Percentiles rank a stretch among this genome's conserved stretches.
phyloP scores from a whole-genome alignment of 2,797 vertebrate genomes.

The Enteromius anoplus region DNA sequence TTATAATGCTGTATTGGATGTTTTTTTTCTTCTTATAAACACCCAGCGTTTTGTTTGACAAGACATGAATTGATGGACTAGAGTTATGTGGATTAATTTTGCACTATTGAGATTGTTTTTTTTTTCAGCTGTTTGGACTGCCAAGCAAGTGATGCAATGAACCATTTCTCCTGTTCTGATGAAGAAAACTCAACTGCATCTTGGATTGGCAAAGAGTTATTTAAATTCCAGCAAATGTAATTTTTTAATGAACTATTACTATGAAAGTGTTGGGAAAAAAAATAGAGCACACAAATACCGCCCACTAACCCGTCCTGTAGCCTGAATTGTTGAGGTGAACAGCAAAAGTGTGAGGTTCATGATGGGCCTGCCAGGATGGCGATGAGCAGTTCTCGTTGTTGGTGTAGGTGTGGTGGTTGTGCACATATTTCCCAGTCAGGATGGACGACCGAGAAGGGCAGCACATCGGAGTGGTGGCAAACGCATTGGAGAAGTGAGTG shows the following conservation, averaged over 20 bases:
- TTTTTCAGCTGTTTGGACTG: neutral
- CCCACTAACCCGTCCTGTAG: conserved; percentile 89
- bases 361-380: conserved; percentile 94
- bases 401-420: conserved; percentile 98
- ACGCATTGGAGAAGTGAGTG: conserved; percentile 95
- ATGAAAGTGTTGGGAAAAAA: neutral
- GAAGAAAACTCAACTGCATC: neutral
- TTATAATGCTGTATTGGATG: neutral
- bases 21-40: neutral
- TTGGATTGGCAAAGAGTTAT: neutral
- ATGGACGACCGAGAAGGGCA: conserved; percentile 96
- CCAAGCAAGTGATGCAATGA: neutral
- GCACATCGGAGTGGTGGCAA: conserved; percentile 97
- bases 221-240: neutral
- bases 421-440: conserved; percentile 95
- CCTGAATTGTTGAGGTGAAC: conserved; percentile 95
- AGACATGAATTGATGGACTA: conserved; percentile 2
- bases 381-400: conserved; percentile 99
- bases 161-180: neutral
- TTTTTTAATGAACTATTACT: neutral
- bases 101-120: neutral
- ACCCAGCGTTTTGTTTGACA: neutral
- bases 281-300: neutral
- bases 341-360: conserved; percentile 92
- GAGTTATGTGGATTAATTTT: neutral